Base-by-base conservation (phyloP, 2,113 vertebrate species). In the Grantiella picta region DNA sequence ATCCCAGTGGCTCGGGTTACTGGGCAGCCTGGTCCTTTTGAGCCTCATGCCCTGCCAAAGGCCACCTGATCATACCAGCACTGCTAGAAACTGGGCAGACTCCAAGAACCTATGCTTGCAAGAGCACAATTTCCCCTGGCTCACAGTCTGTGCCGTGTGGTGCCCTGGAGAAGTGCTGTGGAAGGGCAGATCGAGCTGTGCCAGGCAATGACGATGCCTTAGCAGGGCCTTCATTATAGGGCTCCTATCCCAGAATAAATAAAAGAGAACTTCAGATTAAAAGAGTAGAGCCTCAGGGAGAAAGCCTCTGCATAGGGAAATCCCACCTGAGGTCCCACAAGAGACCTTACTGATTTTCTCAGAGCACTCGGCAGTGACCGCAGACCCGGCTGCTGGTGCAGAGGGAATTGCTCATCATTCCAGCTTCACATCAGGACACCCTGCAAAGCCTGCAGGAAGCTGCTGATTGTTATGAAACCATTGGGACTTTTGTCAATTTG, bases 61-160 rank as follows among this genome's bases (percentile, higher is more conserved):
- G 31, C 14, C 64, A 13, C n/a, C 61, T 11, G 27, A 4, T 6
- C 31, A 1, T 3, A 49, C 2, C 82, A 53, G 52, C 73, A 5
- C 4, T 35, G 38, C 50, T 17, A 5, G 11, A 10, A 53, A 23
- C 27, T 2, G 63, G 22, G 23, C 9, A 73, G 31, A 4, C 33
- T 66, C 60, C n/a, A 40, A 8, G 45, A 36, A 17, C 12, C 77
- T 29, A 10, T 3, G 25, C 40, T 35, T 21, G 45, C 44, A 31
- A 7, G 50, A 36, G 53, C 2, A 4, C 15, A 3, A 0, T 2
- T 49, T 29, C n/a, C 54, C 28, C 22, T 10, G 63, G 56, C 17
- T 76, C 38, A 1, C 31, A 5, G 21, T 2, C 59, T 47, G 79
- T 20, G n/a, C 0, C 19, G 14, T 1, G 21, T 2, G 2, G 19